These are phyloP conservation scores for Brachypalpus laphriformis DNA, from an alignment of 2,888 invertebrate genomes.

Conservation along the genomic window DNA sequence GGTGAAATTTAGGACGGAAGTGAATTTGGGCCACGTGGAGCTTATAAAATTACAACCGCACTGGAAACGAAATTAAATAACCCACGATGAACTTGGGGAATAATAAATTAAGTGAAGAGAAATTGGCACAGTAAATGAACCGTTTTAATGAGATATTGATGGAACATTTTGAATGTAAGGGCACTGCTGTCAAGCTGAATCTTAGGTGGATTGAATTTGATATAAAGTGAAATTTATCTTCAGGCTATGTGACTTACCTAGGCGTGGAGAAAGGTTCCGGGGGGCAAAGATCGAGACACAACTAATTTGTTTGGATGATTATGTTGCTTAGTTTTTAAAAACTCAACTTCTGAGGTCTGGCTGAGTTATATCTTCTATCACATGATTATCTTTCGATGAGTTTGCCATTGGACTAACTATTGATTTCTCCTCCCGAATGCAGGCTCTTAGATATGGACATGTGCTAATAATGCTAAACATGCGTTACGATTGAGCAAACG, in stretches of 20 bases:
- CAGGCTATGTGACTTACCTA: not conserved
- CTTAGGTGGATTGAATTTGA: not conserved
- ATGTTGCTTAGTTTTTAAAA: no score
- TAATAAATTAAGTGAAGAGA: not conserved
- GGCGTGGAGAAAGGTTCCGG: not conserved
- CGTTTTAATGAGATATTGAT: not conserved
- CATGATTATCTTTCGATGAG: no score
- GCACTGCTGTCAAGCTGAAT: not conserved
- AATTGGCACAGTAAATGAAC: not conserved
- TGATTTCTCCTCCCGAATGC: no score
- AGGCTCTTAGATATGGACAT: no score
- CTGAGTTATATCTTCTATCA: no score
- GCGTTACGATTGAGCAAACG: no score
- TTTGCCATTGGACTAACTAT: no score
- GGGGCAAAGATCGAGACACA: no score
- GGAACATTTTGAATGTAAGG: not conserved
- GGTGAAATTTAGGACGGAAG: constrained; percentile 6
- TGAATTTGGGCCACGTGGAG: not conserved
- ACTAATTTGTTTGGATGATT: no score
- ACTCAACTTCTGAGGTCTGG: no score
- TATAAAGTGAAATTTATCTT: not conserved
- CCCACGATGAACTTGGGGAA: not conserved
- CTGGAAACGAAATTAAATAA: not conserved
- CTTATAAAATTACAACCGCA: not conserved
- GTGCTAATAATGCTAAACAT: no score